A percentile compares a stretch with the other conserved stretches of the same genome.
These are phyloP conservation scores for Regulus satrapa DNA, from an alignment of 2,113 vertebrate genomes.

Conservation along the genomic window DNA sequence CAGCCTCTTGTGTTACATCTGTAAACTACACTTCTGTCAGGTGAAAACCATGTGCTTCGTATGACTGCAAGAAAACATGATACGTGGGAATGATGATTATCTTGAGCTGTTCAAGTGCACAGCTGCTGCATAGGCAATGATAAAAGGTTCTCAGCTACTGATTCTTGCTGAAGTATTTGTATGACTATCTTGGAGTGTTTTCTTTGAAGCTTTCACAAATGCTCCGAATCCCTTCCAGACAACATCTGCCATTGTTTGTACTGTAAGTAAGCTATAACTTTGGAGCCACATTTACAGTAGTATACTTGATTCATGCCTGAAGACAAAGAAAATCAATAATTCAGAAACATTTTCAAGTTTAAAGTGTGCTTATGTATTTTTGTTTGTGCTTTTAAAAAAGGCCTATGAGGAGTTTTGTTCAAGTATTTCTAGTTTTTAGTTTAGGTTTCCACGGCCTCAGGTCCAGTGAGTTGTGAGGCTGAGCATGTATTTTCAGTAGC, in stretches of 20 bases:
- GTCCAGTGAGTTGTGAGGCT: not conserved
- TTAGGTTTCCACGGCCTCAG: not conserved
- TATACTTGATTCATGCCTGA: not conserved
- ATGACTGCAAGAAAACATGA: not conserved
- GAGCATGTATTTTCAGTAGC: not conserved
- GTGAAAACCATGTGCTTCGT: not conserved
- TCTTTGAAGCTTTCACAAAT: not conserved
- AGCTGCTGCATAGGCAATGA: not conserved
- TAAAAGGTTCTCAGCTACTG: not conserved
- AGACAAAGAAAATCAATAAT: not conserved
- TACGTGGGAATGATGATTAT: not conserved
- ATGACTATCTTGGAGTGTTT: not conserved
- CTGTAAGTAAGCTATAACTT: not conserved
- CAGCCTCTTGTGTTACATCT: conserved; percentile 41
- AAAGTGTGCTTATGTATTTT: not conserved
- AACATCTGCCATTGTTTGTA: not conserved
- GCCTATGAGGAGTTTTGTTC: not conserved
- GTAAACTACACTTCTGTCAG: conserved; percentile 13
- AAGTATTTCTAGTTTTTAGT: not conserved
- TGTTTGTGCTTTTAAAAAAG: not conserved
- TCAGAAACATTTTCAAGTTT: not conserved
- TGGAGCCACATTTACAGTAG: not conserved
- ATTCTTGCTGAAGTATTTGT: not conserved
- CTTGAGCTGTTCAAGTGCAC: not conserved
- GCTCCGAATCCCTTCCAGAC: not conserved